phyloP scores from a whole-genome alignment of 2,113 vertebrate species.

The Aegotheles bennettii region DNA sequence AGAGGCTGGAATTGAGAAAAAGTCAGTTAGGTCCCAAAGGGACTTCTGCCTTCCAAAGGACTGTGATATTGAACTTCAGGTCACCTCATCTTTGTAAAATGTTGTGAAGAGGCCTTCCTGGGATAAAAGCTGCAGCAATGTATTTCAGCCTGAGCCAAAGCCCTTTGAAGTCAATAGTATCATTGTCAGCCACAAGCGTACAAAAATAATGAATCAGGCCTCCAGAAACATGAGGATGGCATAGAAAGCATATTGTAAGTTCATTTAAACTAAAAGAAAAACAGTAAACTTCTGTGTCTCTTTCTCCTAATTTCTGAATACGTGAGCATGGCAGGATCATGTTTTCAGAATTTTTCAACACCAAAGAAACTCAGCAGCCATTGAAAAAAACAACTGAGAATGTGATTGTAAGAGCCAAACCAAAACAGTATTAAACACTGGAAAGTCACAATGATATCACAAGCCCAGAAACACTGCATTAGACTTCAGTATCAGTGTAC shows the following conservation, averaged over 20 bases:
- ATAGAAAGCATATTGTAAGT: not conserved
- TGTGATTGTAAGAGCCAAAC: not conserved
- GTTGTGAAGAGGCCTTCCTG: not conserved
- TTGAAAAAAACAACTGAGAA: not conserved
- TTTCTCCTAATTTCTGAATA: not conserved
- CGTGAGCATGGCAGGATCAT: not conserved
- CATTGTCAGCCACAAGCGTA: not conserved
- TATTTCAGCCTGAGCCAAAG: not conserved
- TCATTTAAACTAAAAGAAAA: not conserved
- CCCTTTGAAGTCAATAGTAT: not conserved
- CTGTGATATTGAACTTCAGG: not conserved
- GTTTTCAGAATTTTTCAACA: not conserved
- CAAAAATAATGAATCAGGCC: not conserved
- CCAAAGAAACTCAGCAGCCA: not conserved
- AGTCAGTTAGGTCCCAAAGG: not conserved
- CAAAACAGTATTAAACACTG: not conserved
- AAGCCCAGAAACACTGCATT: not conserved
- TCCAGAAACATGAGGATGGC: not conserved
- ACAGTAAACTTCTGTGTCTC: not conserved
- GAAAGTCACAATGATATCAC: not conserved
- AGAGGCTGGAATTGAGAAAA: not conserved
- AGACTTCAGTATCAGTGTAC: not conserved
- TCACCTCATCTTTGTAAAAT: not conserved
- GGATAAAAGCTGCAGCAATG: not conserved
- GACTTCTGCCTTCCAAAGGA: not conserved